phyloP scores from a whole-genome alignment of 2,113 vertebrate species.

The Hemicordylus capensis region DNA sequence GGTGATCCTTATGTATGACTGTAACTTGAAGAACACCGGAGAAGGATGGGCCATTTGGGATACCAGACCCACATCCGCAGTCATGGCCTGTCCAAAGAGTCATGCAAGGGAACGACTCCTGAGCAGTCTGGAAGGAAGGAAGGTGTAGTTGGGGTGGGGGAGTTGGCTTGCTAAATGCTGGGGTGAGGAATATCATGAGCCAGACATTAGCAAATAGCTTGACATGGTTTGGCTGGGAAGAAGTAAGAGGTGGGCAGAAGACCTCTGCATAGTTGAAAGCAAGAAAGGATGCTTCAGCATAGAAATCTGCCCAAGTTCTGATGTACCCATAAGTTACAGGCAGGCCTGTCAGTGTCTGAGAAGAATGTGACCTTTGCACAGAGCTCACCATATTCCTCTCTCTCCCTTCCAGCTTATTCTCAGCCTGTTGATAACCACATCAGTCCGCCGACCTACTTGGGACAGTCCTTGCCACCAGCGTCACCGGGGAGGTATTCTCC shows the following conservation, averaged over 20 bases:
- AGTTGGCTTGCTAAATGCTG: not conserved
- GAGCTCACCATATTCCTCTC: slow-evolving; percentile 10
- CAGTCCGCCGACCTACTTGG: slow-evolving; percentile 84
- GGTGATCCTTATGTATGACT: too few species aligned
- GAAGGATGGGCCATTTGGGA: too few species aligned
- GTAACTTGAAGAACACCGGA: too few species aligned
- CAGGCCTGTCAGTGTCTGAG: not conserved
- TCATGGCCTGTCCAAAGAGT: too few species aligned
- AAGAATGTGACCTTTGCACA: not conserved
- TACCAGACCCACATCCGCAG: too few species aligned
- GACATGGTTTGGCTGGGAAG: not conserved
- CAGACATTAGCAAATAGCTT: not conserved
- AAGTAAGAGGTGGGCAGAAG: not conserved
- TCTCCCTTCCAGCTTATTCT: slow-evolving; percentile 82
- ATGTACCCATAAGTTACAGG: not conserved
- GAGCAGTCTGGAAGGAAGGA: not conserved
- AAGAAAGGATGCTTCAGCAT: not conserved
- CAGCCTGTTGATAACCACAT: slow-evolving; percentile 94
- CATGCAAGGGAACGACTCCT: too few species aligned
- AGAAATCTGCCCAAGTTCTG: not conserved
- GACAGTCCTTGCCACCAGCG: slow-evolving; percentile 81
- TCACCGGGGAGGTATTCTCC: slow-evolving; percentile 88
- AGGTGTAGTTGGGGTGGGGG: not conserved
- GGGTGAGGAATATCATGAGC: not conserved
- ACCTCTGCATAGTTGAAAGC: not conserved